phyloP scores from a whole-genome alignment of 1,140 invertebrate genomes.

The Bradynema listronoti region DNA sequence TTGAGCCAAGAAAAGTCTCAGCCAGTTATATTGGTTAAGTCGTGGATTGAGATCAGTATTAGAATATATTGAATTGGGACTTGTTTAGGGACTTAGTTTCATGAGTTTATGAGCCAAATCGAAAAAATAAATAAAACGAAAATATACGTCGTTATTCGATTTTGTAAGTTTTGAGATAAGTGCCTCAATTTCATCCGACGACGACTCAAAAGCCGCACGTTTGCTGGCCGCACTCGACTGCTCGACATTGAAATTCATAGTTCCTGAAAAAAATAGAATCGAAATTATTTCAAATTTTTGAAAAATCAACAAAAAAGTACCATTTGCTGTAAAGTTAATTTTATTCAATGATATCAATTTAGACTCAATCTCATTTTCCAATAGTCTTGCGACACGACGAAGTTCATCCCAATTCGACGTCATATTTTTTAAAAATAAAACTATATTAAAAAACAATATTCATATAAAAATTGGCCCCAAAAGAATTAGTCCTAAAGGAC shows the following conservation, averaged over 20 bases:
- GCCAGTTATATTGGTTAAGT: background rate
- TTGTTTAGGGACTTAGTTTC: background rate
- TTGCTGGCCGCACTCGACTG: conserved; percentile 22
- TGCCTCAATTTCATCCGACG: conserved; percentile 23
- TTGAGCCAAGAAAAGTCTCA: background rate
- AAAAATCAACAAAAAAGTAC: conserved; percentile 4
- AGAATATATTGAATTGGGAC: no score
- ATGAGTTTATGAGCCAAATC: background rate
- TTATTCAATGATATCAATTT: conserved; percentile 26
- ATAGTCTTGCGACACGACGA: conserved; percentile 26
- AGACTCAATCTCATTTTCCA: conserved; percentile 31
- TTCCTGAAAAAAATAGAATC: background rate
- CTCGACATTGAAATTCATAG: conserved; percentile 10
- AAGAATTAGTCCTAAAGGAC: no score
- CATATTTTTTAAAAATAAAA: conserved; percentile 1
- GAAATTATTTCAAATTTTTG: conserved; percentile 10
- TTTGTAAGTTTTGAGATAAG: conserved; percentile 25
- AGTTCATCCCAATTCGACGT: conserved; percentile 16
- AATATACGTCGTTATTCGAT: conserved; percentile 22
- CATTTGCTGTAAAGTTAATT: conserved; percentile 15
- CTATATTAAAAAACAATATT: no score
- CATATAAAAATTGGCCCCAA: no score
- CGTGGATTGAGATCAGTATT: no score
- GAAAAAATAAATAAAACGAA: conserved; percentile 1
- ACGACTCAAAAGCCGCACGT: conserved; percentile 22